Conservation (phyloP, 2,113 vertebrate genomes). For the Verasper variegatus region DNA sequence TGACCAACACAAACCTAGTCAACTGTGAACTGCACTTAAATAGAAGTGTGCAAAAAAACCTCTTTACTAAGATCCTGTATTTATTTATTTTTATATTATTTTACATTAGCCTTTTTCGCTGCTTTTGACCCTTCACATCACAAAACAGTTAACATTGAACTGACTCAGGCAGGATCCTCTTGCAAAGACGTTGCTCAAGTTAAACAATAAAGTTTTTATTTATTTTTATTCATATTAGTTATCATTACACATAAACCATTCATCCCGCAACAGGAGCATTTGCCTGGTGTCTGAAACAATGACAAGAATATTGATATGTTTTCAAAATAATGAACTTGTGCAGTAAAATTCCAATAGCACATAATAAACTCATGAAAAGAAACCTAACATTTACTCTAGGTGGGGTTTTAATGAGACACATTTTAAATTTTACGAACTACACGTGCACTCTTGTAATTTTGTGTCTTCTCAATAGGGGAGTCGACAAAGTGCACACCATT, state of each 20-base stretch:
- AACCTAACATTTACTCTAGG: background rate
- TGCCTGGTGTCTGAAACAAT: background rate
- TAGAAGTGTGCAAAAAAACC: background rate
- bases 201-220: background rate
- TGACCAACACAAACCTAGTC: background rate
- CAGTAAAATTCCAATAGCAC: background rate
- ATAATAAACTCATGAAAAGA: constrained; percentile 9
- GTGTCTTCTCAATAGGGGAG: background rate
- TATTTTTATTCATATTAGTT: background rate
- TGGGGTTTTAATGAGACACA: constrained; percentile 18
- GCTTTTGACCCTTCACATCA: background rate
- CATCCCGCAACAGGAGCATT: background rate
- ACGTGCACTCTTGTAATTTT: constrained; percentile 12
- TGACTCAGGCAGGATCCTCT: background rate
- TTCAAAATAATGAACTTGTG: background rate
- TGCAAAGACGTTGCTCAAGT: background rate
- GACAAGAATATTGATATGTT: background rate
- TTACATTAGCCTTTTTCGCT: background rate
- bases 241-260: constrained; percentile 1
- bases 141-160: background rate
- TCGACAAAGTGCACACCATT: background rate
- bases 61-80: background rate
- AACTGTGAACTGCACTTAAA: no score
- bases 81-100: no score
- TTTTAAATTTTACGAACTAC: constrained; percentile 8